phyloP scores from a whole-genome alignment of 2,888 invertebrate genomes.

The Chrysomela aeneicollis region DNA sequence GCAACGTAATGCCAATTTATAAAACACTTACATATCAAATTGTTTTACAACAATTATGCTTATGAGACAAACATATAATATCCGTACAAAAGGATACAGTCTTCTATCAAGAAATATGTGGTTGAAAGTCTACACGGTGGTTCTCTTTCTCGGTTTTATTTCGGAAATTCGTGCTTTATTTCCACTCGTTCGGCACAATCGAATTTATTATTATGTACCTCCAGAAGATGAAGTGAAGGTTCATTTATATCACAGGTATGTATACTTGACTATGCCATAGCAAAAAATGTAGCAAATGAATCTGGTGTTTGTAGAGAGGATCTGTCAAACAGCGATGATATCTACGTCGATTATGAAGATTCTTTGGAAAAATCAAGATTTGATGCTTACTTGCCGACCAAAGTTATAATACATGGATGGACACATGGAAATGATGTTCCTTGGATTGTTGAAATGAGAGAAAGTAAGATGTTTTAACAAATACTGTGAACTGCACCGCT shows the following conservation, averaged over 20 bases:
- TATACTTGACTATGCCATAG: conserved; percentile 13
- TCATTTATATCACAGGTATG: conserved; percentile 53
- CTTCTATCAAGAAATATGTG: conserved; percentile 22
- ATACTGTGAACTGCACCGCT: too few species aligned
- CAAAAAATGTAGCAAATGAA: background rate
- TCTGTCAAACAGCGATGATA: conserved; percentile 32
- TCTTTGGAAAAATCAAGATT: conserved; percentile 48
- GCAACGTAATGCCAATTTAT: background rate
- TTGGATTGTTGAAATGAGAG: conserved; percentile 55
- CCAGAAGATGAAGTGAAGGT: conserved; percentile 51
- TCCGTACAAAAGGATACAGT: background rate
- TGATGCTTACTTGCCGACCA: conserved; percentile 49
- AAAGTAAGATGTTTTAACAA: too few species aligned
- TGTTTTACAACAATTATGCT: background rate
- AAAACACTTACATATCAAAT: background rate
- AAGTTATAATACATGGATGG: conserved; percentile 57
- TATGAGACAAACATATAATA: background rate
- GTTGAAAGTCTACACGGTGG: conserved; percentile 1
- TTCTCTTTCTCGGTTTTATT: conserved; percentile 27
- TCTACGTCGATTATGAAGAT: conserved; percentile 44
- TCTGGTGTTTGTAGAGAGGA: conserved; percentile 11
- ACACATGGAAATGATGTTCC: conserved; percentile 52
- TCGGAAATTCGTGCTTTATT: conserved; percentile 34
- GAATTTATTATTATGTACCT: conserved; percentile 42
- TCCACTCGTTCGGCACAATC: conserved; percentile 38